Evolutionary conservation across 1,140 invertebrate genomes (phyloP).

Genomic region (Psilanteris sp.): DNA sequence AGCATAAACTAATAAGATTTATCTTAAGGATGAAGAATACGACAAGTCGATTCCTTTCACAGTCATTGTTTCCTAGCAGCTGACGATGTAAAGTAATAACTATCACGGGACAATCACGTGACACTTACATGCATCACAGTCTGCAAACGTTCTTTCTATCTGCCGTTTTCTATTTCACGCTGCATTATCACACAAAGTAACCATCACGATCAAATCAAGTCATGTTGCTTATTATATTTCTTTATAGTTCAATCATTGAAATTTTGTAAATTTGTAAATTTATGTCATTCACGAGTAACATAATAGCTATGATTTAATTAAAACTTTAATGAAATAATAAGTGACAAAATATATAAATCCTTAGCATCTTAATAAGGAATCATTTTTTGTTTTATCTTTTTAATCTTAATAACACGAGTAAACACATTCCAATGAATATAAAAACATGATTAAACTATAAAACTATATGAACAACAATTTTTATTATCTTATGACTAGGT

Average conservation of each 20-base stretch:
- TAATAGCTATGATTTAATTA: no score
- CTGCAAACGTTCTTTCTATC: conserved; percentile 41
- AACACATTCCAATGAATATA: no score
- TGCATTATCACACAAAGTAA: conserved; percentile 41
- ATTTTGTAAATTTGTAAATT: no score
- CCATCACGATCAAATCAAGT: conserved; percentile 42
- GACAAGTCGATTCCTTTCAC: conserved; percentile 12
- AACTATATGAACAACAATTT: conserved; percentile 1
- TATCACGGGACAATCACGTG: conserved; percentile 1
- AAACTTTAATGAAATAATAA: not conserved
- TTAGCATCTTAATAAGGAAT: no score
- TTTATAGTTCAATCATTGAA: no score
- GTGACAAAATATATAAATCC: no score
- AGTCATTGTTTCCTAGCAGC: conserved; percentile 7
- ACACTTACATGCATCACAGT: conserved; percentile 9
- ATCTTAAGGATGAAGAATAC: not conserved
- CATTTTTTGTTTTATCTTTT: no score
- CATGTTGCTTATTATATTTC: conserved; percentile 1
- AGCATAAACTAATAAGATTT: not conserved
- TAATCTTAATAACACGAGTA: no score
- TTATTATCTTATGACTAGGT: conserved; percentile 18
- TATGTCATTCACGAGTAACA: no score
- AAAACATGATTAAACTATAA: no score
- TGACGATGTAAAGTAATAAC: conserved; percentile 10
- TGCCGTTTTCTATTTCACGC: conserved; percentile 25